Conservation (phyloP, 2,888 invertebrate genomes). For the Dasypogon diadema region DNA sequence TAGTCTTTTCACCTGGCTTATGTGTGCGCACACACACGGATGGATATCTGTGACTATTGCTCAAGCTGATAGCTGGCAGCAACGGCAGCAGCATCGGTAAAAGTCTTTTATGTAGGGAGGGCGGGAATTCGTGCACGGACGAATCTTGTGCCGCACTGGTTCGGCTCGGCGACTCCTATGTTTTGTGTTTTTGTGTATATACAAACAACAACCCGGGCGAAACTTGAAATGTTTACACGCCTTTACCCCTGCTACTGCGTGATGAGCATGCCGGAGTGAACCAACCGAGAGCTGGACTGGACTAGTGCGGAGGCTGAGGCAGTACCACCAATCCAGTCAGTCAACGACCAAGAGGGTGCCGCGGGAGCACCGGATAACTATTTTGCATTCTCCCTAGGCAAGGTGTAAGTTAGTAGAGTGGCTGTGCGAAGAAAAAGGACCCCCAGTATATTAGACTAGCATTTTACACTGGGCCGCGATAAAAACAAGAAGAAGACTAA, state of each 20-base stretch:
- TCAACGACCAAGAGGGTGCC: background rate
- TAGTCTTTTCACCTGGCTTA: background rate
- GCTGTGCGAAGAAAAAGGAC: background rate
- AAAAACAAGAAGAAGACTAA: no score
- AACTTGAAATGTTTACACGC: background rate
- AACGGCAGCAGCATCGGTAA: background rate
- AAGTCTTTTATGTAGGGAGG: background rate
- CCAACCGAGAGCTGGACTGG: background rate
- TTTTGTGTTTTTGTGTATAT: background rate
- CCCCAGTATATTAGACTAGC: no score
- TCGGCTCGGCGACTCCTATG: background rate
- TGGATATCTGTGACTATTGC: background rate
- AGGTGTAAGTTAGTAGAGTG: background rate
- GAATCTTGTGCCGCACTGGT: constrained; percentile 8
- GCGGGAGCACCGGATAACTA: background rate
- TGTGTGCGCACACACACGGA: no score
- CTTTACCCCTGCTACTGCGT: constrained; percentile 15
- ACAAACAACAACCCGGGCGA: background rate
- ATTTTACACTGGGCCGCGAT: no score
- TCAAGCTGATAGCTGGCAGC: background rate
- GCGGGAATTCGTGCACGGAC: constrained; percentile 5
- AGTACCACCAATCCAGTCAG: no score
- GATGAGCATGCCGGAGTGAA: background rate
- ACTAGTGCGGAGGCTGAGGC: background rate
- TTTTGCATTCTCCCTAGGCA: background rate